Evolutionary conservation across 2,113 vertebrate genomes (phyloP).

Genomic region (Tenrec ecaudatus): DNA sequence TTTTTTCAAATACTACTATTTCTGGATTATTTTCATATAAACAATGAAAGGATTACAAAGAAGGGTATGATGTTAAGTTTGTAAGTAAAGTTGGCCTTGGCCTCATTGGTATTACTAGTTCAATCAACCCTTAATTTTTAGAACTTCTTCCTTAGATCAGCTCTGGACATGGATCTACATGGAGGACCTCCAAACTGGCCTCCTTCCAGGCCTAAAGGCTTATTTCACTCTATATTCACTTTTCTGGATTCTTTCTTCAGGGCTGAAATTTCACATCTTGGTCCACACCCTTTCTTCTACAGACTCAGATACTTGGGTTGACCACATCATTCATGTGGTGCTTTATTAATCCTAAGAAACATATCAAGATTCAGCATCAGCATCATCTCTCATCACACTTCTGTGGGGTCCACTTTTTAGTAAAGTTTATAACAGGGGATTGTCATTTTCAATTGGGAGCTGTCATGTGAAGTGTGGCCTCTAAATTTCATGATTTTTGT

Average conservation of each 20-base stretch:
- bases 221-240: background rate
- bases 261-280: background rate
- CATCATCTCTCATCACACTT: background rate
- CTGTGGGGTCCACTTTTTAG: background rate
- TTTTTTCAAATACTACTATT: conserved; percentile 38
- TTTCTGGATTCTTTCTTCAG: background rate
- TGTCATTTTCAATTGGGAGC: background rate
- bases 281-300: background rate
- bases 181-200: background rate
- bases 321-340: background rate
- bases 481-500: background rate
- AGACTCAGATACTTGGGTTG: background rate
- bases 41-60: conserved; percentile 6
- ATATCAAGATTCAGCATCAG: background rate
- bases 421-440: background rate
- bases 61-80: background rate
- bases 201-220: background rate
- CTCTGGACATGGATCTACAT: conserved; percentile 7
- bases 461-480: background rate
- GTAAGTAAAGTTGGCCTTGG: background rate
- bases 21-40: conserved; percentile 14
- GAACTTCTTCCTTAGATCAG: background rate
- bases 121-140: background rate
- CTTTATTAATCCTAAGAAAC: background rate
- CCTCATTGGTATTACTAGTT: background rate